These are phyloP conservation scores for Nettapus auritus DNA, from an alignment of 2,113 vertebrate species.

Conservation along the genomic window DNA sequence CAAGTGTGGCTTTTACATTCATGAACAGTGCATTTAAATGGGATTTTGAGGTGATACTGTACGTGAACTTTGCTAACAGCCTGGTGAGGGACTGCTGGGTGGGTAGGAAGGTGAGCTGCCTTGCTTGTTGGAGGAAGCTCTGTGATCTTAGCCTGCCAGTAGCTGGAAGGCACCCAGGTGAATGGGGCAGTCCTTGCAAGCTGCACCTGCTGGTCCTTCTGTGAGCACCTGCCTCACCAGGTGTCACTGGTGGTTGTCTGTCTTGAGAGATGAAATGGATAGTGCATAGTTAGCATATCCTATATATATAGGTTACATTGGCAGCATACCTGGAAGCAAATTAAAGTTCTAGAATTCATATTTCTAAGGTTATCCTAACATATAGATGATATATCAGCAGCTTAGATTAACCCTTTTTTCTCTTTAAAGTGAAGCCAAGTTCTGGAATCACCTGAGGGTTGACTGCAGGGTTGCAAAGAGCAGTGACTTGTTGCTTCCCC, in stretches of 20 bases:
- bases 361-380: background rate
- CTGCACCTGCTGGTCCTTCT: too few relatives aligned
- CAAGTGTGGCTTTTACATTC: background rate
- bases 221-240: too few relatives aligned
- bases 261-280: background rate
- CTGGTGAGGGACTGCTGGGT: background rate
- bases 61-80: background rate
- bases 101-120: background rate
- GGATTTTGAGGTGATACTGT: fast-evolving
- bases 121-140: background rate
- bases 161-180: background rate
- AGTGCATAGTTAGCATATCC: background rate
- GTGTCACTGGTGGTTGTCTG: background rate
- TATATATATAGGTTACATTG: background rate
- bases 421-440: background rate
- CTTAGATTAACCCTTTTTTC: background rate
- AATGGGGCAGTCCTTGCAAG: background rate
- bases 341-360: background rate
- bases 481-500: background rate
- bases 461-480: background rate
- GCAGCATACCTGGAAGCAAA: background rate
- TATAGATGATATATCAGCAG: background rate
- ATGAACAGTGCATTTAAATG: background rate
- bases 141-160: background rate
- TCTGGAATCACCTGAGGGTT: background rate